Percentiles rank a stretch among this genome's conserved stretches.
These are phyloP conservation scores for Colletes collaris DNA, from an alignment of 2,888 invertebrate species.

Conservation along the genomic window DNA sequence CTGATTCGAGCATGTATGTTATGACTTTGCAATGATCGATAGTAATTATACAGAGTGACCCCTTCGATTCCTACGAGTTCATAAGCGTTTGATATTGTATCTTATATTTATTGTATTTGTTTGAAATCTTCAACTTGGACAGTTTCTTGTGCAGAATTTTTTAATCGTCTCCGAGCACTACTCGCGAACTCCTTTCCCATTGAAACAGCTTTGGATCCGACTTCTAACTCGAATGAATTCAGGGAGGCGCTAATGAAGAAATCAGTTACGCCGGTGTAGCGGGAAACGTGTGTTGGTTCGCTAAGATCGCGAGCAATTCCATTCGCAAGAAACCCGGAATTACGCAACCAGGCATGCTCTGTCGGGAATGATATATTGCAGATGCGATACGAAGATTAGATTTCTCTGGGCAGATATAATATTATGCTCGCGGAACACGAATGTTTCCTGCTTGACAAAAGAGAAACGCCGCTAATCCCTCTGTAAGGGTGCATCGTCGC, in stretches of 20 bases:
- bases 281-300: conserved; percentile 42
- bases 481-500: neutral
- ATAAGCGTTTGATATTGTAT: too few relatives aligned
- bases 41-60: too few relatives aligned
- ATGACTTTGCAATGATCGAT: too few relatives aligned
- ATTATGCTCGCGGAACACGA: conserved; percentile 46
- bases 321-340: conserved; percentile 57
- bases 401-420: conserved; percentile 48
- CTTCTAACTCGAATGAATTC: too few relatives aligned
- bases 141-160: too few relatives aligned
- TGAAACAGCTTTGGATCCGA: too few relatives aligned
- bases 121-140: too few relatives aligned
- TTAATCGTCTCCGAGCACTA: too few relatives aligned
- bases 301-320: conserved; percentile 51
- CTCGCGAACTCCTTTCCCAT: too few relatives aligned
- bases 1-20: too few relatives aligned
- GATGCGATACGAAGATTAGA: conserved; percentile 56
- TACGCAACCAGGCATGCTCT: conserved; percentile 56
- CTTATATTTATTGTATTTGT: too few relatives aligned
- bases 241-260: conserved; percentile 46
- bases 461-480: conserved; percentile 37
- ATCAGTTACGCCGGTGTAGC: conserved; percentile 22
- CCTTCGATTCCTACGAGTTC: too few relatives aligned
- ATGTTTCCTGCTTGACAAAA: conserved; percentile 52
- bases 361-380: conserved; percentile 59